Percentiles rank a stretch among this genome's conserved stretches.
Conservation (phyloP, 1,140 invertebrate genomes). For the Papilio aristodemus region DNA sequence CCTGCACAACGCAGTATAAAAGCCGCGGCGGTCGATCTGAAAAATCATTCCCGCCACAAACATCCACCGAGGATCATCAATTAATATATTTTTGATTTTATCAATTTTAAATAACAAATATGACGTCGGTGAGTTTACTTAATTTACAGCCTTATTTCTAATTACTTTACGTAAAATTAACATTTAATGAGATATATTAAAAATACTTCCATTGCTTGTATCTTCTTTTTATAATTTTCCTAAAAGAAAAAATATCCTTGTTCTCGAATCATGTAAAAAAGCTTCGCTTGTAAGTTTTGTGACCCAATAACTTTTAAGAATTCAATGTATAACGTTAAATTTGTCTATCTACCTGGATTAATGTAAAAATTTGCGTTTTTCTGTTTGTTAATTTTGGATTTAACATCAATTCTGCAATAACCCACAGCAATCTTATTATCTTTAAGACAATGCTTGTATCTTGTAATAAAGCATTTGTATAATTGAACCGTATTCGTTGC, state of each 20-base stretch:
- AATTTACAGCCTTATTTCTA: neutral
- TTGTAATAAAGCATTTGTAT: conserved; percentile 28
- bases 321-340: neutral
- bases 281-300: neutral
- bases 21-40: conserved; percentile 63
- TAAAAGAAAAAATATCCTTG: no score
- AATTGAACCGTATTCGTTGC: conserved; percentile 5
- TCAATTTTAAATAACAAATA: conserved; percentile 48
- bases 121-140: conserved; percentile 68
- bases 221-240: neutral
- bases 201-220: neutral
- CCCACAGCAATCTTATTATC: conserved; percentile 20
- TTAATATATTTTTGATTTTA: conserved; percentile 44
- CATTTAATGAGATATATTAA: neutral
- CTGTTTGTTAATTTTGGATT: neutral
- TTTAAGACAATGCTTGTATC: conserved; percentile 28
- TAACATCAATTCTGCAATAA: conserved; percentile 2
- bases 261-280: neutral
- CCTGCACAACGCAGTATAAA: conserved; percentile 62
- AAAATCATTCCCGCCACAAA: conserved; percentile 74
- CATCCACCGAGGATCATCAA: conserved; percentile 66
- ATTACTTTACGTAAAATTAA: neutral
- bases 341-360: neutral
- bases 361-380: neutral
- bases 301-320: neutral